phyloP scores from a whole-genome alignment of 1,140 invertebrate species.

The Drosophila sturtevanti region DNA sequence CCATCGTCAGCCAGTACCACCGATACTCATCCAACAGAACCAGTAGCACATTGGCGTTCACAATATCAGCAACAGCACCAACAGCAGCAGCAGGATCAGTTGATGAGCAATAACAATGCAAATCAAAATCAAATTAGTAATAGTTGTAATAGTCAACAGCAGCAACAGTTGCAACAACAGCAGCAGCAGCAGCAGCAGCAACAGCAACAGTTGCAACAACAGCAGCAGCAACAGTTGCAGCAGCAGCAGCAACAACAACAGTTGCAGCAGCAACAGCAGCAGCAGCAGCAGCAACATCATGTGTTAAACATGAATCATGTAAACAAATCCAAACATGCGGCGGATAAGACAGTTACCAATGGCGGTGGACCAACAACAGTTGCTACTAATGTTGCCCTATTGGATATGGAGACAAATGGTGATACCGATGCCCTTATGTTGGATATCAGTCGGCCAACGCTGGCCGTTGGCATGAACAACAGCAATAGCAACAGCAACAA shows the following conservation, averaged over 20 bases:
- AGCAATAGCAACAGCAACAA: conserved; percentile 23
- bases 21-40: conserved; percentile 42
- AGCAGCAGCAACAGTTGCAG: conserved; percentile 40
- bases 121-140: conserved; percentile 57
- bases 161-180: conserved; percentile 27
- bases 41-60: conserved; percentile 45
- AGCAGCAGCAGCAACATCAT: conserved; percentile 16
- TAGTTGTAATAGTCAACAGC: conserved; percentile 39
- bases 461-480: conserved; percentile 16
- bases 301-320: conserved; percentile 25
- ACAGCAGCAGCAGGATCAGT: conserved; percentile 32
- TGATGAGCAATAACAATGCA: conserved; percentile 23
- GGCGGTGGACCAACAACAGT: neutral
- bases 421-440: conserved; percentile 32
- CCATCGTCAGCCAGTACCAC: conserved; percentile 32
- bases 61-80: conserved; percentile 59
- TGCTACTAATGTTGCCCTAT: neutral
- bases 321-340: conserved; percentile 43
- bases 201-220: conserved; percentile 31
- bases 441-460: conserved; percentile 30
- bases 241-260: conserved; percentile 30
- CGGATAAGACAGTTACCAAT: neutral
- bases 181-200: conserved; percentile 14
- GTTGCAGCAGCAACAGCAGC: conserved; percentile 28
- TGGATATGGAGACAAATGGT: conserved; percentile 31